Evolutionary conservation across 1,140 invertebrate species (phyloP).

Genomic region (Venustaconcha ellipsiformis): DNA sequence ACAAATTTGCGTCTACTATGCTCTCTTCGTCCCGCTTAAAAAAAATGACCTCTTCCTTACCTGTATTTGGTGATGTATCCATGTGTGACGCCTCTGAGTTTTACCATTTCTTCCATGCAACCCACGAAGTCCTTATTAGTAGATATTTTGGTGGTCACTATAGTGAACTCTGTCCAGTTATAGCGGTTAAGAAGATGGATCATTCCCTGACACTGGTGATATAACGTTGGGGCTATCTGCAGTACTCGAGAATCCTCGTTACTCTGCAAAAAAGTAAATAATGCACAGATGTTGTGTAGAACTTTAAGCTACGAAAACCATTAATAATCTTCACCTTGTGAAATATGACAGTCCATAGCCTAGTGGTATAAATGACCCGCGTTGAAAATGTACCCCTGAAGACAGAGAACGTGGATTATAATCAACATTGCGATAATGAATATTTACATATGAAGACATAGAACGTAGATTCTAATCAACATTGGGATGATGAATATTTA

Average conservation of each 20-base stretch:
- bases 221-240: constrained; percentile 92
- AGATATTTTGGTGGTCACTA: constrained; percentile 85
- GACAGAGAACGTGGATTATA: background rate
- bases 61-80: constrained; percentile 24
- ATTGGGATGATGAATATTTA: too few species aligned
- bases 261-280: constrained; percentile 33
- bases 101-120: constrained; percentile 76
- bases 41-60: constrained; percentile 1
- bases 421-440: background rate
- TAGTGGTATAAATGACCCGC: background rate
- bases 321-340: background rate
- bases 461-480: too few species aligned
- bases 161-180: constrained; percentile 96
- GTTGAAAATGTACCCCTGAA: background rate
- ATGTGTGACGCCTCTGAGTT: constrained; percentile 18
- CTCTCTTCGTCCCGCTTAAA: too few species aligned
- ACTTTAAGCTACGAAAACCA: background rate
- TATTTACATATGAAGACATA: background rate
- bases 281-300: background rate
- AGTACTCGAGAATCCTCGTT: constrained; percentile 68
- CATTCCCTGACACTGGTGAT: constrained; percentile 95
- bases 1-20: background rate
- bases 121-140: constrained; percentile 96
- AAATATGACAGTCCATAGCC: background rate
- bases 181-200: constrained; percentile 92